Base-by-base conservation (phyloP, 1,140 invertebrate species). In the Drosophila saltans region DNA sequence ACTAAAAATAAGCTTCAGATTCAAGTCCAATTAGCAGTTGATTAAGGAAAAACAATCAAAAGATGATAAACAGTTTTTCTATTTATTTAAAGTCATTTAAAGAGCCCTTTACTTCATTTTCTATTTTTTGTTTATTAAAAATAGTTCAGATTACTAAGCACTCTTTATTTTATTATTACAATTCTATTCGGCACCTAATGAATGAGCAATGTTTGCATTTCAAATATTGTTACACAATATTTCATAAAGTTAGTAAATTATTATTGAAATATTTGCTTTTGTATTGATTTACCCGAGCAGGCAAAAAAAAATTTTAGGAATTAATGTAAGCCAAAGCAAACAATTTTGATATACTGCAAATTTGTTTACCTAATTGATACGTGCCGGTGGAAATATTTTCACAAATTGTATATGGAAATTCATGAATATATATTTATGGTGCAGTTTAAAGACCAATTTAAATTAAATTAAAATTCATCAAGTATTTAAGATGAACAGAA, bases 401-500 rank as follows among this genome's bases (percentile, higher is more conserved):
- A 16, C 16, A 45, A 45, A 45, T 45, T 45, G 43, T 45, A 8
- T 8, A 48, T 8, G 8, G 45, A 6, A 52, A 52, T 52, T 52
- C 45, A 24, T 52, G 45, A 9, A 7, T 21, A 8, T 24, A 48
- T 48, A 21, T 48, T 1, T 16, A 3, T 52, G 45, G 21, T 2
- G 1, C 8, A 10, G 45, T 52, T 52, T 52, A 7, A 66, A 61
- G 16, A 26, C 24, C n/a, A 26, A 26, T 80, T 64, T 33, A 62
- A 66, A 78, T 74, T 77, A 41, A 77, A 70, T 73, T 66, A 56
- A n/a, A 64, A 28, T 8, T 62, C 45, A 73, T 73, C 56, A 76
- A 65, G 59, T 76, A 73, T 69, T 55, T 62, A 74, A 75, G 41
- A 26, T 36, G 21, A 40, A 66, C 57, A 66, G 73, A 64, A 16